Evolutionary conservation across 2,888 invertebrate species (phyloP), one percentile per base, ranked within the genome.

Genomic region (Ypsolopha scabrella): DNA sequence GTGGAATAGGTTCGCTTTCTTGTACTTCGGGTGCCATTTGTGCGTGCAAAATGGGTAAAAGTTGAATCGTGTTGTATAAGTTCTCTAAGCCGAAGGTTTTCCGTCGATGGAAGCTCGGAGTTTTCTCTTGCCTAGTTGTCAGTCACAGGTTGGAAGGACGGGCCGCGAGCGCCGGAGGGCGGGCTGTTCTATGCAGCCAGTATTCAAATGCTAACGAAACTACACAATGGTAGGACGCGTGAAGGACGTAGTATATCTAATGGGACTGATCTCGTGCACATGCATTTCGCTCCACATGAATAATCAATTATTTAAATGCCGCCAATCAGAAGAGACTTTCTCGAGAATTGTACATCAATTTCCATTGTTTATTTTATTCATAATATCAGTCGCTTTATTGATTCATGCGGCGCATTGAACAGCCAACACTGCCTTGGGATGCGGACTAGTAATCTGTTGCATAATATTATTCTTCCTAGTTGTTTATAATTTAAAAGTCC

Each of bases 391-490:
- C 54, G 58, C 34, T 35, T 34, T 50, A 41, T 57, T 63, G 58
- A 62, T 61, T 63, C 63, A 59, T 59, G 58, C 60, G 59, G 45
- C 53, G 52, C 57, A 59, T 65, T 64, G 65, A 68, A 70, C 70
- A 69, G 24, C 73, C 74, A 78, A 74, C 78, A 75, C 73, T 64
- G 64, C 72, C 64, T 64, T 68, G 64, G 58, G 64, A 65, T 50
- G 63, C 70, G 71, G 70, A 74, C 78, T 80, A 78, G 78, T 79
- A 75, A 80, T 79, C 80, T 83, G 85, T 85, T 85, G 75, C 79
- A 79, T 85, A 81, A 82, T 83, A 75, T 82, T 83, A 80, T 85
- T 82, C 76, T 85, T 82, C 76, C 70, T 81, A 83, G 77, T 81
- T 85, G 80, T 78, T 82, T 76, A 77, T 82, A 82, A 83, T 80